phyloP scores from a whole-genome alignment of 2,888 invertebrate species.

The Archaeoteleia sp. region DNA sequence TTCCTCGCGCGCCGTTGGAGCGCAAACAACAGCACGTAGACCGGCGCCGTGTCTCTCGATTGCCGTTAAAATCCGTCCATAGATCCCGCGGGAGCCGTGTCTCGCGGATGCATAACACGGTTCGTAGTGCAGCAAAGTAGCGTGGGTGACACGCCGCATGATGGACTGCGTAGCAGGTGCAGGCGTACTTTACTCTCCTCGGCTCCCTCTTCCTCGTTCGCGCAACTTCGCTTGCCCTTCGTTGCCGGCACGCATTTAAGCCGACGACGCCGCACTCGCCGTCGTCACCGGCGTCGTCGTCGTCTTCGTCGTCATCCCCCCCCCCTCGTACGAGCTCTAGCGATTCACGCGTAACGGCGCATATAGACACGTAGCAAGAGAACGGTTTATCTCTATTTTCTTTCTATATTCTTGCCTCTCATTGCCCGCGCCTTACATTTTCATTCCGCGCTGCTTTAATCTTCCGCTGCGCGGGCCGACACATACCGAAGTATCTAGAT shows the following conservation, averaged over 20 bases:
- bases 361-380: conserved; percentile 47
- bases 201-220: conserved; percentile 3
- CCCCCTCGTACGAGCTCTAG: conserved; percentile 54
- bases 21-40: conserved; percentile 37
- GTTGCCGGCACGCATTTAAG: conserved; percentile 58
- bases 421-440: conserved; percentile 51
- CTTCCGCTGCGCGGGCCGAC: conserved; percentile 46
- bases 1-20: conserved; percentile 26
- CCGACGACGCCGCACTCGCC: conserved; percentile 39
- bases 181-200: conserved; percentile 60
- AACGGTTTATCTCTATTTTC: conserved; percentile 51
- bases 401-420: conserved; percentile 41
- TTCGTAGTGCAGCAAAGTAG: conserved; percentile 73
- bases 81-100: conserved; percentile 67
- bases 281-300: conserved; percentile 36
- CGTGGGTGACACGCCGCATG: conserved; percentile 73
- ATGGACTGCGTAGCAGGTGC: conserved; percentile 74
- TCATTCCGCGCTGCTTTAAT: conserved; percentile 53
- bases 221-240: conserved; percentile 35
- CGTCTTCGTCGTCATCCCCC: conserved; percentile 51
- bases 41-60: conserved; percentile 67
- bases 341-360: conserved; percentile 63
- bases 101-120: conserved; percentile 72
- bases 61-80: conserved; percentile 68
- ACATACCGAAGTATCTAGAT: conserved; percentile 46